Base-by-base conservation (phyloP, 2,888 invertebrate genomes). In the Apeira syringaria region DNA sequence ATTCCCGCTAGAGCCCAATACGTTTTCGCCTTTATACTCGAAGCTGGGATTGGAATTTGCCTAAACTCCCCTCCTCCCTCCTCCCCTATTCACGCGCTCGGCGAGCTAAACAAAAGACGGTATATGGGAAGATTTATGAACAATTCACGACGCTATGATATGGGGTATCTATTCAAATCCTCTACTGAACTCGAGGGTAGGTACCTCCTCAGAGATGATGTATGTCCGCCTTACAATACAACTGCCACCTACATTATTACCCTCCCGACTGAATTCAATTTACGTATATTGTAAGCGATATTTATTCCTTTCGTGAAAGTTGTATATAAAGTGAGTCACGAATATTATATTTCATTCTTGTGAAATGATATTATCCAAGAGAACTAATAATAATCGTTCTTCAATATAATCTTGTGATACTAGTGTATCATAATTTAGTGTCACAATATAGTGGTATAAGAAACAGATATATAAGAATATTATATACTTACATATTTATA, bases 131-230 rank as follows among this genome's bases (percentile, higher is more conserved):
- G 81, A 86, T 86, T 87, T 87, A 86, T 83, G 80, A 75, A 80
- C 86, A 80, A 80, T 86, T 85, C 80, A 77, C 78, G 68, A 70
- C 70, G 77, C 81, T 77, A 80, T 85, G 82, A 84, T 83, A 81
- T 83, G 82, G 84, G 80, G 74, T 77, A 78, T 79, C 78, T 74
- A 82, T 80, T 83, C 79, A 80, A 80, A 77, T 75, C 70, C 74
- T 69, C 64, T 62, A 70, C 71, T 71, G 77, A 76, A 74, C 78
- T 78, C 59, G 56, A 66, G 64, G 59, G 66, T 68, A 77, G 78
- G 76, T 80, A 80, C 38, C 44, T 20, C 27, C 73, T 70, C 61
- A 54, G 61, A 67, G 71, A 77, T 78, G 78, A 80, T 79, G 71
- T 78, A 79, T 77, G 74, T 67, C 61, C 62, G 50, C 56, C 58